These are phyloP conservation scores for Pluvialis apricaria DNA, from an alignment of 2,113 vertebrate species.

Conservation along the genomic window DNA sequence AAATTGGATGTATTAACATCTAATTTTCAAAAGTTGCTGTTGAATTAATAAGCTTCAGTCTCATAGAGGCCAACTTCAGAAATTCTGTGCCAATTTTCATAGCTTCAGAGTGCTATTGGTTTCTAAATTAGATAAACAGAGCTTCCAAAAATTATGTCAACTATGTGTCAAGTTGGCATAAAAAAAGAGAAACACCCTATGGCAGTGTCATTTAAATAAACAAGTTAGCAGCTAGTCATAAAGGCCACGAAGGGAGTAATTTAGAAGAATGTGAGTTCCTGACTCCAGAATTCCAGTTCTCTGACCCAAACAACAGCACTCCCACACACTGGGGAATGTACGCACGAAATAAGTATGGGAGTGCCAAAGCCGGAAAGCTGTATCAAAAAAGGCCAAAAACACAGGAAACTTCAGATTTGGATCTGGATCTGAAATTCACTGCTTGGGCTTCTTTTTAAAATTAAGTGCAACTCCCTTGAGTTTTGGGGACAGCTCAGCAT, in stretches of 20 bases:
- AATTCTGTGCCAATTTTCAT: background rate
- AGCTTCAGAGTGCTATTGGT: background rate
- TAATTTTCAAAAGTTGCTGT: background rate
- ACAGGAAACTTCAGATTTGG: conserved; percentile 1
- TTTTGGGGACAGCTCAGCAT: background rate
- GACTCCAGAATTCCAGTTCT: conserved; percentile 46
- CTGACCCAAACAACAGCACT: conserved; percentile 54
- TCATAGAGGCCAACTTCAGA: background rate
- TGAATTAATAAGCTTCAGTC: background rate
- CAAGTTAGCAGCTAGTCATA: conserved; percentile 26
- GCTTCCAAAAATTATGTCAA: conserved; percentile 38
- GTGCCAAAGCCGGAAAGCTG: conserved; percentile 21
- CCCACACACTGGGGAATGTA: conserved; percentile 42
- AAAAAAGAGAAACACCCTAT: conserved; percentile 37
- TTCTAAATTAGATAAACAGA: conserved; percentile 22
- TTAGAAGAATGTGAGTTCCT: conserved; percentile 40
- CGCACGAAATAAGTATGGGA: background rate
- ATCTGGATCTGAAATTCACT: background rate
- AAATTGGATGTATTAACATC: background rate
- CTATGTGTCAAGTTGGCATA: conserved; percentile 25
- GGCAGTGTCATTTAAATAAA: conserved; percentile 30
- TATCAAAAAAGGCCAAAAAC: background rate
- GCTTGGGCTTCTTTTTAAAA: background rate
- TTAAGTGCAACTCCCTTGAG: background rate
- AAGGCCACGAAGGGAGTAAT: conserved; percentile 9